Evolutionary conservation across 1,140 invertebrate species (phyloP), one percentile per base, ranked within the genome.

Genomic region (Lysiphlebus fabarum): DNA sequence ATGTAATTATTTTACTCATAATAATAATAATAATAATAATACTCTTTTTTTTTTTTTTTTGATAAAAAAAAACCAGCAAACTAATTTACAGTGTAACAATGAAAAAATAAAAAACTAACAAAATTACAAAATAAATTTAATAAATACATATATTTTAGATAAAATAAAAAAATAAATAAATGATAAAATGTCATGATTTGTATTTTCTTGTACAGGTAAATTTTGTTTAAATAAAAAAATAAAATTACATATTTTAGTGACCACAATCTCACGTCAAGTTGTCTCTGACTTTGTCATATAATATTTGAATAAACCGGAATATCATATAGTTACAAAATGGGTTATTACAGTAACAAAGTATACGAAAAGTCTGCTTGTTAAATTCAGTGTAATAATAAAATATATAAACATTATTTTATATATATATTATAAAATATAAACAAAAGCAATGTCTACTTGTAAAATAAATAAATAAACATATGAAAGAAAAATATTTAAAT

Each of bases 221-320:
- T 47, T 8, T 7, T 8, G 12, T 47, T 0, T 8, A 47, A 42
- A n/a, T 17, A n/a, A 47, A 4, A 26, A 26, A 26, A 26, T 26
- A 26, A 26, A 26, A 26, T 26, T 26, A 26, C 4, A 26, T 26
- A 26, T 26, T 26, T 2, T 4, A 26, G 12, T 34, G 17, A 33
- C 47, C 47, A 49, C 17, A 11, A 47, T 4, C 45, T 47, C 17
- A 1, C 17, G 17, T 26, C 17, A 26, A 26, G 17, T 26, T 26
- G 17, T 26, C 17, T 26, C 17, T 26, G 36, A 34, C 6, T 49
- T 34, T n/a, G 47, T 49, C 47, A 49, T 49, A 49, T 49, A 49
- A 49, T 49, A 49, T 49, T 34, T 34, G 47, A 49, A 49, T 49
- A 33, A 11, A 33, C 47, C 47, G 33, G 47, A 49, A 49, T 49